phyloP scores from a whole-genome alignment of 2,113 vertebrate species.

The Aspidoscelis tigris region DNA sequence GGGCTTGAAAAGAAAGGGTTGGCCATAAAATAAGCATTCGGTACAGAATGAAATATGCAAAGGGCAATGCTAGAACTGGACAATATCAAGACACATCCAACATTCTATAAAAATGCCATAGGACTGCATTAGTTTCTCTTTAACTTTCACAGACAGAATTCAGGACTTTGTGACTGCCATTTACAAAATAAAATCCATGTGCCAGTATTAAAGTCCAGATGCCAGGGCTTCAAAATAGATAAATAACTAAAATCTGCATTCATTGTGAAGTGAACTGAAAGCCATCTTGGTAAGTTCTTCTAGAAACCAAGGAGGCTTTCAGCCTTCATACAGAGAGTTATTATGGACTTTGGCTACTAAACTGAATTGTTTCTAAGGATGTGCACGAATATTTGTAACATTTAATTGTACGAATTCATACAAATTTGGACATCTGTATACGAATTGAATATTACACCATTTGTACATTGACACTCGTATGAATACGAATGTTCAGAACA shows the following conservation, averaged over 20 bases:
- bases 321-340: neutral
- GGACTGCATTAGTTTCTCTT: neutral
- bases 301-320: neutral
- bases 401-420: no score
- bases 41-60: neutral
- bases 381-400: no score
- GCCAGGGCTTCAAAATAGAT: neutral
- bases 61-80: neutral
- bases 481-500: no score
- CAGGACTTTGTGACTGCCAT: neutral
- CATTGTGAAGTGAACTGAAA: neutral
- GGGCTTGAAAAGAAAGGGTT: neutral
- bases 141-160: neutral
- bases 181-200: no score
- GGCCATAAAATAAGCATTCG: neutral
- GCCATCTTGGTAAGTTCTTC: neutral
- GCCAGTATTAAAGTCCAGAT: neutral
- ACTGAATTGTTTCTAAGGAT: no score
- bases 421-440: no score
- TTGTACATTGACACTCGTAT: no score
- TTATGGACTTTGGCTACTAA: neutral
- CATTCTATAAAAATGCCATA: neutral
- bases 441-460: no score
- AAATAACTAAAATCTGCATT: neutral
- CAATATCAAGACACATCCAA: neutral